Conservation (phyloP, 2,797 vertebrate species). For the Lindbergichthys nudifrons region DNA sequence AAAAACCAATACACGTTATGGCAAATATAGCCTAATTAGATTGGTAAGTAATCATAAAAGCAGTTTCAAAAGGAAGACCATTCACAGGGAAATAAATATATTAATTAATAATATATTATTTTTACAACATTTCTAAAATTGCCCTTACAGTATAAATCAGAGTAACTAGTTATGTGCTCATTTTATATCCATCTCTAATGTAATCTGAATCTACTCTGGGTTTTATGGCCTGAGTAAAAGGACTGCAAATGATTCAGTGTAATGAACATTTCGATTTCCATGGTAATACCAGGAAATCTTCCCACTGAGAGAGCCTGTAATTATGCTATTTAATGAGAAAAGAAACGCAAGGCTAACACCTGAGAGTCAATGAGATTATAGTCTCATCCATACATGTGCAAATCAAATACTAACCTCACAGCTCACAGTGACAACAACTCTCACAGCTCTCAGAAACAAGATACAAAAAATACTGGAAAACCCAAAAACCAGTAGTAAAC, state of each 20-base stretch:
- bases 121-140: conserved; percentile 18
- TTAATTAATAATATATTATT: neutral
- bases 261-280: conserved; percentile 42
- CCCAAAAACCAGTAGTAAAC: neutral
- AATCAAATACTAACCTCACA: neutral
- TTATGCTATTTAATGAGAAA: conserved; percentile 31
- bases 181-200: conserved; percentile 16
- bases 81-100: conserved; percentile 2
- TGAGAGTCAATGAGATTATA: conserved; percentile 3
- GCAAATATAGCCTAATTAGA: no score
- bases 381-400: neutral
- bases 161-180: neutral
- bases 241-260: conserved; percentile 30
- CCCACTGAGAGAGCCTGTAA: conserved; percentile 13
- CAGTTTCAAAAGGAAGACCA: neutral
- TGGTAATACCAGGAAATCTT: conserved; percentile 5
- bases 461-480: neutral
- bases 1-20: no score
- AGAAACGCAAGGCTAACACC: neutral
- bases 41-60: neutral
- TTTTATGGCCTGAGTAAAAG: neutral
- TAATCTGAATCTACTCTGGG: conserved; percentile 2
- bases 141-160: conserved; percentile 2
- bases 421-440: neutral
- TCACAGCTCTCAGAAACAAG: neutral